Evolutionary conservation across 2,797 vertebrate species (phyloP).

Genomic region (Aldrovandia affinis): DNA sequence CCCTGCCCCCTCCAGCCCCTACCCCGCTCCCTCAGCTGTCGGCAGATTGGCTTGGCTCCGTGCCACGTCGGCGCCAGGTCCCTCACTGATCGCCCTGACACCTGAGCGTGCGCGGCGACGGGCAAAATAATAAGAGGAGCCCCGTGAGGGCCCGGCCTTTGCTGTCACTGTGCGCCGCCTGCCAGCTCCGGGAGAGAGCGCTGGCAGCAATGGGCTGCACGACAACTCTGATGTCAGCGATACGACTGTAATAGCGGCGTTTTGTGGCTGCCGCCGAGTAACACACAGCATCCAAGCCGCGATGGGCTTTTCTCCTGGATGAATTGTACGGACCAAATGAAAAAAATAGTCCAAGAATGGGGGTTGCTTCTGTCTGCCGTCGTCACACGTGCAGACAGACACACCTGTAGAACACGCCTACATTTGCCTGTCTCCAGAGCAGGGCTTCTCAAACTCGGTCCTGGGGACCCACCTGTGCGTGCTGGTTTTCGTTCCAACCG

Average conservation of each 20-base stretch:
- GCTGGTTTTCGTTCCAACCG: too few relatives aligned
- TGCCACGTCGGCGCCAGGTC: constrained; percentile 40
- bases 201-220: not conserved
- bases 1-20: not conserved
- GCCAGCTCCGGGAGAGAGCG: not conserved
- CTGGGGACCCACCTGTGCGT: too few relatives aligned
- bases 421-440: not conserved
- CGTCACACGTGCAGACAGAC: not conserved
- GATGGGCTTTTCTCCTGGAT: not conserved
- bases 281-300: not conserved
- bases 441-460: too few relatives aligned
- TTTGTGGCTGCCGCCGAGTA: not conserved
- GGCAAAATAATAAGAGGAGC: not conserved
- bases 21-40: constrained; percentile 33
- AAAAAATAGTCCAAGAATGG: not conserved
- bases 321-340: not conserved
- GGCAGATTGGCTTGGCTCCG: constrained; percentile 34
- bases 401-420: not conserved
- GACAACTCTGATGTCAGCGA: not conserved
- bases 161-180: not conserved
- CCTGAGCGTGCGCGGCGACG: not conserved
- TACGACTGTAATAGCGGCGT: not conserved
- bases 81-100: constrained; percentile 16
- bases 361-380: not conserved
- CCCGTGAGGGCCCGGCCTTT: not conserved